Conservation (phyloP, 2,888 invertebrate species). For the Sphecodes monilicornis region DNA sequence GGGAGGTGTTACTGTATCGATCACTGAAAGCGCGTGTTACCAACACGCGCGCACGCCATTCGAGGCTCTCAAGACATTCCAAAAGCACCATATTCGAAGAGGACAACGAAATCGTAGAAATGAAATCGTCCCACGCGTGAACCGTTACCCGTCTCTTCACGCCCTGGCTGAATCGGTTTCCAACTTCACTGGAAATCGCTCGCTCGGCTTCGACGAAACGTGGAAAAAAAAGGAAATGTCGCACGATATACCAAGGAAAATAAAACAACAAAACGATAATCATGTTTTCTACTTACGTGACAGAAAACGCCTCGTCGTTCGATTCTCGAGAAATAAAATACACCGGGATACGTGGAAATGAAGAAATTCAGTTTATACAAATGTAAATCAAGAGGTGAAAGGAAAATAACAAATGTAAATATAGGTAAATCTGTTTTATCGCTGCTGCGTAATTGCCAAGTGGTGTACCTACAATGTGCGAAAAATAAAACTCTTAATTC, state of each 20-base stretch:
- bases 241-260: neutral
- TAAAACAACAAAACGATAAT: neutral
- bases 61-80: conserved; percentile 49
- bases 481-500: neutral
- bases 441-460: neutral
- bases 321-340: neutral
- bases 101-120: conserved; percentile 33
- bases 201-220: neutral
- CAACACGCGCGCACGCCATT: conserved; percentile 59
- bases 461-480: neutral
- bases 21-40: conserved; percentile 75
- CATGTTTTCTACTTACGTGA: neutral
- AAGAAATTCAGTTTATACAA: neutral
- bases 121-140: neutral
- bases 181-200: neutral
- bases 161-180: conserved; percentile 11
- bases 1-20: conserved; percentile 82
- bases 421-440: neutral
- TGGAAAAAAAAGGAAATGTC: neutral
- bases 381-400: neutral
- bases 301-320: neutral
- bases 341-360: neutral
- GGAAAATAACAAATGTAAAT: neutral
- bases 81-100: conserved; percentile 38
- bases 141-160: neutral